A percentile compares a stretch with the other conserved stretches of the same genome.
phyloP scores from a whole-genome alignment of 2,113 vertebrate genomes.

The Fulmarus glacialis region DNA sequence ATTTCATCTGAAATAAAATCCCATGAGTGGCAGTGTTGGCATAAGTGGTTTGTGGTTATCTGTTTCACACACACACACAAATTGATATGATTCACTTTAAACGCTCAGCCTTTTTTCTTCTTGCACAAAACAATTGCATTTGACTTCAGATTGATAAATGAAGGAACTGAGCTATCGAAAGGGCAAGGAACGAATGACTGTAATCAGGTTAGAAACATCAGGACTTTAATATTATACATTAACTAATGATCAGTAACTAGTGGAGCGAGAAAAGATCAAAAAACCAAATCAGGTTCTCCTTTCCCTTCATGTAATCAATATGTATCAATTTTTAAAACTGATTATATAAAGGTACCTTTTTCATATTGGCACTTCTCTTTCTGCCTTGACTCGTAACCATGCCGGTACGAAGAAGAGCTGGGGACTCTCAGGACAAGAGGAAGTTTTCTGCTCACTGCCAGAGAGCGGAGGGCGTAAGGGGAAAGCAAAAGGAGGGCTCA shows the following conservation, averaged over 20 bases:
- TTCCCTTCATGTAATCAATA: background rate
- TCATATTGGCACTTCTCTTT: background rate
- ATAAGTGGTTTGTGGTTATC: constrained; percentile 1
- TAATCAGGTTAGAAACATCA: background rate
- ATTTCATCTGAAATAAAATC: background rate
- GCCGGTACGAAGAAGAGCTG: background rate
- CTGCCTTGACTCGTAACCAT: background rate
- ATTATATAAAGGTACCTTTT: background rate
- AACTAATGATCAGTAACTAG: background rate
- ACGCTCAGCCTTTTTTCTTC: rapidly evolving
- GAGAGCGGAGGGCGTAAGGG: background rate
- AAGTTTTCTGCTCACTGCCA: background rate
- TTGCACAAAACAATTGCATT: background rate
- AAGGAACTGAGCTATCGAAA: background rate
- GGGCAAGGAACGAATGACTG: background rate
- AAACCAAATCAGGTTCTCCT: background rate
- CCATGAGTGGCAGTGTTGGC: background rate
- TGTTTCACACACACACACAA: background rate
- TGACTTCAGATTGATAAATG: background rate
- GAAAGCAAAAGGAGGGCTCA: background rate
- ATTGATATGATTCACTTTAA: background rate
- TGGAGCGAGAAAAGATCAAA: background rate
- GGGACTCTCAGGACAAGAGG: background rate
- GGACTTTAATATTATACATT: background rate
- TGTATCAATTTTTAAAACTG: background rate